A percentile compares a stretch with the other conserved stretches of the same genome.
These are phyloP conservation scores for Avahi laniger DNA, from an alignment of 2,797 vertebrate genomes.

Conservation along the genomic window DNA sequence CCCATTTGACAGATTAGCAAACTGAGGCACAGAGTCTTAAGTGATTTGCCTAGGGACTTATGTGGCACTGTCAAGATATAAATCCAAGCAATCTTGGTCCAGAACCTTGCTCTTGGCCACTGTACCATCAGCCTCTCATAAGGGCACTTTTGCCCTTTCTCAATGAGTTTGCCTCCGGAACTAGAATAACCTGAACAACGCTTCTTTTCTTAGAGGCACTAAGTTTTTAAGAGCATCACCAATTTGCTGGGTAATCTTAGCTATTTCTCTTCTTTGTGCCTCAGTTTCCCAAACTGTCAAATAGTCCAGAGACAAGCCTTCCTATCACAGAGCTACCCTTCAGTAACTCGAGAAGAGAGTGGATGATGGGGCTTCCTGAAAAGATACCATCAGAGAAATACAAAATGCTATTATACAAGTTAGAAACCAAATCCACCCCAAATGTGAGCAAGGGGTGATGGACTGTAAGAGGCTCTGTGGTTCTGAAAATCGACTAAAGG, in stretches of 20 bases:
- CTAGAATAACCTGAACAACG: neutral
- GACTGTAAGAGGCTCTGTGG: neutral
- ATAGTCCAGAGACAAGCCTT: neutral
- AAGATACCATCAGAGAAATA: neutral
- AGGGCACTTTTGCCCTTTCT: neutral
- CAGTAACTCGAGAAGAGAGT: neutral
- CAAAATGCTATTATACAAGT: neutral
- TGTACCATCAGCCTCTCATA: neutral
- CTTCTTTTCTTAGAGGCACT: neutral
- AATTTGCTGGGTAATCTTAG: conserved; percentile 46
- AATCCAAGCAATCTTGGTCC: neutral
- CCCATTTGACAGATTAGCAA: neutral
- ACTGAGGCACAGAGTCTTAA: neutral
- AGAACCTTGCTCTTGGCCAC: neutral
- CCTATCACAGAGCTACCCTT: neutral
- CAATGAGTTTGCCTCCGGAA: neutral
- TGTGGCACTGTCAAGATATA: neutral
- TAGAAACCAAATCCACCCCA: neutral
- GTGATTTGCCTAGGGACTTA: neutral
- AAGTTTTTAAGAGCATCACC: neutral
- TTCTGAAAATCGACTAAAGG: neutral
- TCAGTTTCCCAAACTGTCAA: conserved; percentile 44
- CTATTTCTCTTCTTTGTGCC: conserved; percentile 15
- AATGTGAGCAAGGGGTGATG: neutral
- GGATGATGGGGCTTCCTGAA: neutral